Conservation (phyloP, 2,888 invertebrate genomes). For the Epirrita christyi region DNA sequence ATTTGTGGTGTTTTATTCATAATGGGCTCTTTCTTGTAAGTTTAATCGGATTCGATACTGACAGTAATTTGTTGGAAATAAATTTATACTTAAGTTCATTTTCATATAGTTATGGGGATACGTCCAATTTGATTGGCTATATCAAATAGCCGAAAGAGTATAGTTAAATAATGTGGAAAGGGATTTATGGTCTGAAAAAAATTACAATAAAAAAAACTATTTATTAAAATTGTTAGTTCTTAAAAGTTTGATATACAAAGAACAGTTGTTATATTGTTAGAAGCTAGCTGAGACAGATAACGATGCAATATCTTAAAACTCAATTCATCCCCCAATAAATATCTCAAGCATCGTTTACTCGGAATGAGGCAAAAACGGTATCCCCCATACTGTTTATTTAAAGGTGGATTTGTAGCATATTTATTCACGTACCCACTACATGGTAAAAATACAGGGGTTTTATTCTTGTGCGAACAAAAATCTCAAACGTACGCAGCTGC, state of each 20-base stretch:
- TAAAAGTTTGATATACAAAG: no score
- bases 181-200: no score
- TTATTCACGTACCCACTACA: conserved; percentile 69
- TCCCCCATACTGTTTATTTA: conserved; percentile 81
- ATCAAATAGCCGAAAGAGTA: no score
- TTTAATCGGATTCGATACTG: conserved; percentile 21
- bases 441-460: conserved; percentile 43
- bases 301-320: conserved; percentile 72
- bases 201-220: no score
- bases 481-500: conserved; percentile 41
- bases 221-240: no score
- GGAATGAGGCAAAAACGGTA: conserved; percentile 80
- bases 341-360: conserved; percentile 82
- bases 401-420: conserved; percentile 82
- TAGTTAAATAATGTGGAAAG: no score
- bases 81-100: background rate
- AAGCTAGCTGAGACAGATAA: conserved; percentile 59
- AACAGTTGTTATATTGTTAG: conserved; percentile 1
- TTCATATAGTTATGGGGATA: no score
- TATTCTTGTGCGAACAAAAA: conserved; percentile 41
- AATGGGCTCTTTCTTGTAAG: conserved; percentile 28
- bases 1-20: conserved; percentile 30
- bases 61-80: background rate
- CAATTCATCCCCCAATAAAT: conserved; percentile 81
- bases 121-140: no score